Evolutionary conservation across 2,113 vertebrate species (phyloP), one percentile per base, ranked within the genome.

Genomic region (Elaphurus davidianus): DNA sequence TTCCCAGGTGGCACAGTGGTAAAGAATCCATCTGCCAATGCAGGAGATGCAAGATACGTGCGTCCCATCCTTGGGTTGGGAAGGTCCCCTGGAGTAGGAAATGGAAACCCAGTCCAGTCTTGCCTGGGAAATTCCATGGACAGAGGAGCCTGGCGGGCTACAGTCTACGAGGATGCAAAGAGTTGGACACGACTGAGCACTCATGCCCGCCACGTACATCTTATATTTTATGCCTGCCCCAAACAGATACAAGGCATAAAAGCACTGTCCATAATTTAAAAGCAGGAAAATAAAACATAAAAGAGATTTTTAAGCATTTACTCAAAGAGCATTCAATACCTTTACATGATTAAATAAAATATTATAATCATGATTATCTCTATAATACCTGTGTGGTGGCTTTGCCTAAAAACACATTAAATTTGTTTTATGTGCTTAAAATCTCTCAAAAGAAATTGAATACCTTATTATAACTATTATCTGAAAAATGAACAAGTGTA

Each of bases 361-460:
- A 92, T 74, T 87, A 54, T 55, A 92, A 76, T 71, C 28, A 87
- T 71, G 84, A 97, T 55, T 87, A 67, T 30, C 60, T 91, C 45
- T 96, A 6, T 30, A 92, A 92, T 90, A 97, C 91, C 83, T 94
- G 67, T 17, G 28, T 87, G 47, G 81, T 0, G 27, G 47, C 54
- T 98, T 97, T 78, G 97, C 76, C 93, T 21, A 43, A 96, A 95
- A 97, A 97, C 76, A 95, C 43, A 93, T 74, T 96, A 91, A 87
- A 96, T 95, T 76, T 94, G 81, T 59, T 59, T 59, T 71, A 71
- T 11, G 19, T 40, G 67, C 19, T 12, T 71, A 71, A 40, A 6
- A 92, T 59, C 87, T 92, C 74, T 97, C 43, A 95, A 97, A 98
- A 90, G 97, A 96, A 93, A 96, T 1, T 59, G 27, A 81, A 45